Base-by-base conservation (phyloP, 2,113 vertebrate species). In the human (Homo sapiens) region DNA sequence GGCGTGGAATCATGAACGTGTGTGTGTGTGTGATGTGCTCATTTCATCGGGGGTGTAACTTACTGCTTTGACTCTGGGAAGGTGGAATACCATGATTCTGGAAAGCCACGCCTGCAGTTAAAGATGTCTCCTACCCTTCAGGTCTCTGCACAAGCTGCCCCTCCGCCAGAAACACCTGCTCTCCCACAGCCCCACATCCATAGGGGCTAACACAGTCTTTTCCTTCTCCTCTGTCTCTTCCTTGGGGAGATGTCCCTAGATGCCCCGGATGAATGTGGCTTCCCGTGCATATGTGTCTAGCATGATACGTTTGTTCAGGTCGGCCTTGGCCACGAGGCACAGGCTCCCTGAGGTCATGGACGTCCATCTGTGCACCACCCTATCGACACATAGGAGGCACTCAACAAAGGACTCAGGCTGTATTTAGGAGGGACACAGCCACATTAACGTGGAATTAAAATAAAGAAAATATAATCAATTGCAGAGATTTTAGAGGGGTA, bases 41-140 rank as follows among this genome's bases (percentile, higher is more conserved):
- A 2, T 40, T 50, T 38, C 1, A 6, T 2, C 14, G 13, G 20
- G 1, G 6, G 7, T 2, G 18, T 1, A 38, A 25, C n/a, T n/a
- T 6, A 3, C 4, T 6, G 13, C 82, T n/a, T 6, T 48, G 61
- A 48, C 61, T 40, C 88, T 61, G 40, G 23, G 38, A 50, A 73
- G 40, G 83, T 35, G 32, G 72, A 0, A 5, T 2, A 18, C 27
- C 57, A 3, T 2, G 10, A 40, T 0, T 3, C 17, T 25, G 23
- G 89, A 35, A 35, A 5, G 8, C 45, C n/a, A 38, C 25, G 2
- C 32, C 17, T 23, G 27, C 35, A 10, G 11, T 17, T 30, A 30
- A 23, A 3, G 3, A 0, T 40, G 13, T 16, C 5, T 8, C 50
- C 48, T 9, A 7, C 11, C 38, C 61, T 43, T 66, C 72, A 11